A percentile compares a stretch with the other conserved stretches of the same genome.
Conservation (phyloP, 64 coral and sea anemone species). For the Hydrozoanthus tunicans region DNA sequence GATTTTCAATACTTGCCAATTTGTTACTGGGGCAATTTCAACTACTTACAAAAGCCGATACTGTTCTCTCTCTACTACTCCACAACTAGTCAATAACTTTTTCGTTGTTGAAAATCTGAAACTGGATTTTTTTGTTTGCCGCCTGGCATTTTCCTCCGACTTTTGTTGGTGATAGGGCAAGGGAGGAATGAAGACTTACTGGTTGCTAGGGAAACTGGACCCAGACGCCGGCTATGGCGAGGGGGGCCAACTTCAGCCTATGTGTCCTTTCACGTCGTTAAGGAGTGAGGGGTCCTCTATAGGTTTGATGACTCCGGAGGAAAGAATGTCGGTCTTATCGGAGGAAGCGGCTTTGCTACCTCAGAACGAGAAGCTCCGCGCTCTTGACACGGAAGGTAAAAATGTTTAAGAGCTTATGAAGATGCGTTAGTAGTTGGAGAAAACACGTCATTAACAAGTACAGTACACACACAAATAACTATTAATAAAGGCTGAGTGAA, state of each 20-base stretch:
- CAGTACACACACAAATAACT: too few relatives aligned
- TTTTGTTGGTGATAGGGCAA: slow-evolving; percentile 61
- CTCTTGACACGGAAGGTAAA: slow-evolving; percentile 32
- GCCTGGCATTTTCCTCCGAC: neutral
- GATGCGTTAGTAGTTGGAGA: neutral
- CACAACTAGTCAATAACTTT: neutral
- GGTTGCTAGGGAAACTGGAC: slow-evolving; percentile 71
- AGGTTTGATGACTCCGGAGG: neutral
- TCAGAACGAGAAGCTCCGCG: slow-evolving; percentile 20
- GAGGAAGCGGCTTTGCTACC: neutral
- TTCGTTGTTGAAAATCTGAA: neutral
- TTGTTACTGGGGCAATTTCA: too few relatives aligned
- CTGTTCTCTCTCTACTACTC: too few relatives aligned
- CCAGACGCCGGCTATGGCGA: slow-evolving; percentile 44
- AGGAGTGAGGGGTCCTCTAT: neutral
- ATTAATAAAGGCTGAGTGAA: too few relatives aligned
- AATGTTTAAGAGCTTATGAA: neutral
- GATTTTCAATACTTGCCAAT: too few relatives aligned
- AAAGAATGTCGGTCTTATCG: neutral
- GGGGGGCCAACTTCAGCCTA: slow-evolving; percentile 19
- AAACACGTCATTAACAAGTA: too few relatives aligned
- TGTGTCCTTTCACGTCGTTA: slow-evolving; percentile 41
- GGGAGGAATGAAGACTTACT: slow-evolving; percentile 94
- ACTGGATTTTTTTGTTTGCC: neutral
- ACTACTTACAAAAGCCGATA: too few relatives aligned